Evolutionary conservation across 2,888 invertebrate genomes (phyloP).

Genomic region (Hartigia nigra): DNA sequence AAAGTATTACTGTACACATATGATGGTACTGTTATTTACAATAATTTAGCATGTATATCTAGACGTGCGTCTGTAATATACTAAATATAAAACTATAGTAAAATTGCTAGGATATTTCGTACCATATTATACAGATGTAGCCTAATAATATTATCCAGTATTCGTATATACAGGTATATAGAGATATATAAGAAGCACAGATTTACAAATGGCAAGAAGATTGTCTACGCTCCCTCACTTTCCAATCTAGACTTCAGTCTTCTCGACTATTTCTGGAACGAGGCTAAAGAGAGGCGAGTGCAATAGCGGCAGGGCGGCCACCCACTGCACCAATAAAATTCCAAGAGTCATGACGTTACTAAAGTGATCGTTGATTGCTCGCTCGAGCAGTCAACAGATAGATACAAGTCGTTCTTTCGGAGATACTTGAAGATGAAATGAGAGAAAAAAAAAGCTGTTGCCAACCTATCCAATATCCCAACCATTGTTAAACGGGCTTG

Average conservation of each 20-base stretch:
- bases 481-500: conserved; percentile 11
- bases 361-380: conserved; percentile 2
- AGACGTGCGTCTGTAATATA: not conserved
- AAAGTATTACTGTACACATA: not conserved
- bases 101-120: not conserved
- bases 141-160: not conserved
- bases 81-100: not conserved
- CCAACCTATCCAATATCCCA: conserved; percentile 24
- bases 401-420: not conserved
- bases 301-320: not conserved
- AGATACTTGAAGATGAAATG: not conserved
- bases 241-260: not conserved
- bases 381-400: not conserved
- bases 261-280: conserved; percentile 10
- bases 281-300: conserved; percentile 9
- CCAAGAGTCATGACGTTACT: not conserved
- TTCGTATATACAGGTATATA: not conserved
- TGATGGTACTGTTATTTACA: not conserved
- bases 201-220: not conserved
- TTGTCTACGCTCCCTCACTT: not conserved
- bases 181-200: not conserved
- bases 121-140: not conserved
- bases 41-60: not conserved
- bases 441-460: conserved; percentile 14
- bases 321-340: not conserved